Conservation (phyloP, 2,797 vertebrate genomes). For the Hydrolagus colliei region DNA sequence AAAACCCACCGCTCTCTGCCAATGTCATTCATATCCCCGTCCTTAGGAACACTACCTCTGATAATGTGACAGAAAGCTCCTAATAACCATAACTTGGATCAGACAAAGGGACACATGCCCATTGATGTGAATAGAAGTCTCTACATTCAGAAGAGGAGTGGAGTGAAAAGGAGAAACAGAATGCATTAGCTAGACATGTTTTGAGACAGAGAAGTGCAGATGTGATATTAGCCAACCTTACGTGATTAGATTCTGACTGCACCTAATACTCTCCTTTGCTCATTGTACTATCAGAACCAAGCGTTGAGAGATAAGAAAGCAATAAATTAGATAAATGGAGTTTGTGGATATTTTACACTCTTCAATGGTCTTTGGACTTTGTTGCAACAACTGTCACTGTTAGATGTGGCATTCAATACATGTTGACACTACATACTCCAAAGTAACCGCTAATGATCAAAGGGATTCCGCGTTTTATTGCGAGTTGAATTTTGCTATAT, state of each 20-base stretch:
- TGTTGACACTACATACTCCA: not conserved
- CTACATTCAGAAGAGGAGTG: too few species aligned
- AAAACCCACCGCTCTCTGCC: not conserved
- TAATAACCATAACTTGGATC: too few species aligned
- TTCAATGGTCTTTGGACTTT: constrained; percentile 8
- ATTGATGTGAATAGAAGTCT: too few species aligned
- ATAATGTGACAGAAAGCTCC: too few species aligned
- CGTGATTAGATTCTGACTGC: too few species aligned
- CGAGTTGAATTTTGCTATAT: not conserved
- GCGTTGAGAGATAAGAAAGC: not conserved
- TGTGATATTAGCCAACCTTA: too few species aligned
- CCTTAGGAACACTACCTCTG: too few species aligned
- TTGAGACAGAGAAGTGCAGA: too few species aligned
- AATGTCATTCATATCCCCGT: too few species aligned
- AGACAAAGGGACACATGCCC: too few species aligned
- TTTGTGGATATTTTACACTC: not conserved
- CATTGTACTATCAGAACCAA: not conserved
- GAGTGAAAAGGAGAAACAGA: too few species aligned
- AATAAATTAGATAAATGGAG: not conserved
- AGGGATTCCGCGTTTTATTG: not conserved
- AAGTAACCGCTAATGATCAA: not conserved
- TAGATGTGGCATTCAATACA: not conserved
- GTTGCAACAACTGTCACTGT: not conserved
- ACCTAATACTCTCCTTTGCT: not conserved
- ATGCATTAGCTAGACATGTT: too few species aligned